These are phyloP conservation scores for Parasteatoda tepidariorum DNA, from an alignment of 1,140 invertebrate species.

Conservation along the genomic window DNA sequence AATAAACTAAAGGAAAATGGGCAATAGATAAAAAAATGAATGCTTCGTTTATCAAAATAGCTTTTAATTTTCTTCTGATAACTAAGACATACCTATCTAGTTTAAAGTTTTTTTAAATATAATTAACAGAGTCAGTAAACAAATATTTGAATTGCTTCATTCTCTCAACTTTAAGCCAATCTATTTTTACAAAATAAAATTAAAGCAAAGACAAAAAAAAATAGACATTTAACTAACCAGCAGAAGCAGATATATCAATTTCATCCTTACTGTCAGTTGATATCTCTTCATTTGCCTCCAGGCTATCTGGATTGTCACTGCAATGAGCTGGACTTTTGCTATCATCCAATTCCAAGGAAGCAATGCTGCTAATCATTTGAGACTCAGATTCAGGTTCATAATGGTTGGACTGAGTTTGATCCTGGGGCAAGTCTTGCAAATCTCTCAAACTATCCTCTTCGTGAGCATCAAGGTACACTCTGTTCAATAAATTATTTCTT, in stretches of 20 bases:
- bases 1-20: too few relatives aligned
- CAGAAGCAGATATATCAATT: constrained; percentile 25
- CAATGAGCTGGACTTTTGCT: constrained; percentile 48
- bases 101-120: too few relatives aligned
- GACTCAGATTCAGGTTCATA: constrained; percentile 6
- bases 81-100: too few relatives aligned
- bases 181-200: too few relatives aligned
- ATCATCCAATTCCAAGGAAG: constrained; percentile 34
- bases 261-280: constrained; percentile 54
- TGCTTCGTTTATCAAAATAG: too few relatives aligned
- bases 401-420: constrained; percentile 8
- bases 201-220: neutral
- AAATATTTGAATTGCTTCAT: too few relatives aligned
- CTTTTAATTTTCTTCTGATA: too few relatives aligned
- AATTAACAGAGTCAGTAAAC: too few relatives aligned
- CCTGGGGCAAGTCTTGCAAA: constrained; percentile 49
- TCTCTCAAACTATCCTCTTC: constrained; percentile 54
- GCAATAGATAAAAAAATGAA: too few relatives aligned
- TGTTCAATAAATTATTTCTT: constrained; percentile 21
- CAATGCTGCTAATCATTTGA: constrained; percentile 20
- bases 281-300: constrained; percentile 53
- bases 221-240: constrained; percentile 8
- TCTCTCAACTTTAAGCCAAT: too few relatives aligned
- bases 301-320: constrained; percentile 56
- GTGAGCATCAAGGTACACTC: constrained; percentile 25